phyloP scores from a whole-genome alignment of 2,888 invertebrate genomes.

The Therioaphis trifolii region DNA sequence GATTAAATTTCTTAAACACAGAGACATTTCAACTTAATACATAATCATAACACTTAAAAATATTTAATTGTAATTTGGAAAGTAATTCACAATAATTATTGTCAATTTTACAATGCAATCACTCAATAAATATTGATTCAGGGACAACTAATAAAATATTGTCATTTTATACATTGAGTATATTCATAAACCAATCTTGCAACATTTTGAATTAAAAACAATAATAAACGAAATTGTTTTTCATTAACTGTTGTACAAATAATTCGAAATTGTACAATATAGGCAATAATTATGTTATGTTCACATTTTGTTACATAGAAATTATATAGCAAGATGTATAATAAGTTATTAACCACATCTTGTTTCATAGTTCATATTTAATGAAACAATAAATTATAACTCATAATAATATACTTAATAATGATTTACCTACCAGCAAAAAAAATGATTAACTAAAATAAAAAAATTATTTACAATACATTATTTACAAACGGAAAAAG shows the following conservation, averaged over 20 bases:
- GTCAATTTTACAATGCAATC: too few relatives aligned
- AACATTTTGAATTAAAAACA: conserved; percentile 19
- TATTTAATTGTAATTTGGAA: too few relatives aligned
- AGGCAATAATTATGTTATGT: not conserved
- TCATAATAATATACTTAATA: too few relatives aligned
- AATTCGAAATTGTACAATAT: conserved; percentile 36
- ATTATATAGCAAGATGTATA: conserved; percentile 44
- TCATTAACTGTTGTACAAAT: conserved; percentile 36
- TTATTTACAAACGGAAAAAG: conserved; percentile 59
- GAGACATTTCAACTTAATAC: too few relatives aligned
- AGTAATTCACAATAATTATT: too few relatives aligned
- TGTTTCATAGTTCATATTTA: conserved; percentile 29
- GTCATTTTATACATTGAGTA: not conserved
- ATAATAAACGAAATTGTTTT: conserved; percentile 6
- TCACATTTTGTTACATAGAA: conserved; percentile 41
- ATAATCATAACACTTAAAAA: too few relatives aligned
- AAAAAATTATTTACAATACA: conserved; percentile 57
- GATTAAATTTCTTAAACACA: too few relatives aligned
- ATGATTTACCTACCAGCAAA: conserved; percentile 34
- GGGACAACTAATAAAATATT: not conserved
- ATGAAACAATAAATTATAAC: conserved; percentile 36
- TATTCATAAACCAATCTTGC: not conserved
- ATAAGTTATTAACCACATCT: conserved; percentile 34
- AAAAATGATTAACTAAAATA: conserved; percentile 31
- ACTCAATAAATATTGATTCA: too few relatives aligned